These are phyloP conservation scores for Anniella stebbinsi DNA, from an alignment of 2,797 vertebrate species.

Conservation along the genomic window DNA sequence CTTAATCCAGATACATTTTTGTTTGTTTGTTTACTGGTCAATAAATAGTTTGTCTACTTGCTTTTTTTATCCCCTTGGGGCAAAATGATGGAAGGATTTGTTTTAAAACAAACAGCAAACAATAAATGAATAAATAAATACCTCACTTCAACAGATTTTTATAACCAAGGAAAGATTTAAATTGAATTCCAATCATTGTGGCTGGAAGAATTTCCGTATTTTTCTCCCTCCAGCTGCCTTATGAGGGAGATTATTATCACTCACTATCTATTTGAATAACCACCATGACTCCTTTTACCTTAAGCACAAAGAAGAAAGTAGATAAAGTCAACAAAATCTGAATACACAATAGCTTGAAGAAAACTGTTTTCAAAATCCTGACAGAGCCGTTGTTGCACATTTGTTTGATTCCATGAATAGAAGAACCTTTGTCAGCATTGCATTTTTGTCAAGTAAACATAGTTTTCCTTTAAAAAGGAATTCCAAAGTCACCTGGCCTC, in stretches of 20 bases:
- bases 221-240: not conserved
- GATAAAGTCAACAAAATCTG: slow-evolving; percentile 26
- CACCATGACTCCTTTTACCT: slow-evolving; percentile 1
- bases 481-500: not conserved
- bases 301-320: slow-evolving; percentile 18
- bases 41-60: slow-evolving; percentile 1
- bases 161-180: slow-evolving; percentile 11
- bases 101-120: not conserved
- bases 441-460: not conserved
- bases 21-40: not conserved
- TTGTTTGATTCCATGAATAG: not conserved
- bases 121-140: too few relatives aligned
- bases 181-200: slow-evolving; percentile 20
- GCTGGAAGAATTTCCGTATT: not conserved
- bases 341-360: slow-evolving; percentile 10
- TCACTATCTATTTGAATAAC: slow-evolving; percentile 24
- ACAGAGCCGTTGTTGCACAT: not conserved
- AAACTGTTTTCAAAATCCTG: slow-evolving; percentile 28
- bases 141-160: slow-evolving; percentile 14
- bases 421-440: not conserved
- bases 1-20: not conserved
- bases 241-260: slow-evolving; percentile 22
- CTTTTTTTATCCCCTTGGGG: not conserved
- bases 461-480: too few relatives aligned
- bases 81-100: not conserved